Evolutionary conservation across 2,113 vertebrate genomes (phyloP).

Genomic region (Seriola quinqueradiata): DNA sequence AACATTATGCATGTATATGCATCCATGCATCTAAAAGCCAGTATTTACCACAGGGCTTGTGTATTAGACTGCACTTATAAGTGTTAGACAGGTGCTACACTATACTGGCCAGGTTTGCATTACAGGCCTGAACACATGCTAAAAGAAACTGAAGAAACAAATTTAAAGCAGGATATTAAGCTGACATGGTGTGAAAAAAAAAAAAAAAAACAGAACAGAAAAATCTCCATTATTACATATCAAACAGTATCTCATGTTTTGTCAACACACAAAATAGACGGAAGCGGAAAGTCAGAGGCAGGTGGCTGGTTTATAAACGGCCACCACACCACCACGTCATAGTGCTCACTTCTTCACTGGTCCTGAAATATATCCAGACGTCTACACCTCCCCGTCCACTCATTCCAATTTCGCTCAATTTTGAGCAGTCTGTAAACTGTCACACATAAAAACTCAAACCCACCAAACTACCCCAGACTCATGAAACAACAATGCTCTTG

Average conservation of each 20-base stretch:
- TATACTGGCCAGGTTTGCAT: not conserved
- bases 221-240: not conserved
- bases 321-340: not conserved
- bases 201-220: not conserved
- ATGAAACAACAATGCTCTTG: constrained; percentile 37
- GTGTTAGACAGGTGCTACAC: too few species aligned
- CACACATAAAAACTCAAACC: constrained; percentile 33
- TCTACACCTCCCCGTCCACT: constrained; percentile 22
- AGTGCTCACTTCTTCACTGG: constrained; percentile 19
- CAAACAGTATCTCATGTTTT: constrained; percentile 24
- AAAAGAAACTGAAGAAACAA: not conserved
- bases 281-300: constrained; percentile 40
- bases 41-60: not conserved
- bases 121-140: not conserved
- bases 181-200: not conserved
- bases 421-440: constrained; percentile 24
- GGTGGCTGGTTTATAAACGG: constrained; percentile 53
- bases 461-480: constrained; percentile 35
- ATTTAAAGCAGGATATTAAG: not conserved
- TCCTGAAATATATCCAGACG: constrained; percentile 49
- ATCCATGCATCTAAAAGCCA: not conserved
- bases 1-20: not conserved
- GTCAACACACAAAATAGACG: constrained; percentile 48
- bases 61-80: not conserved
- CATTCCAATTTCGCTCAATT: not conserved